These are phyloP conservation scores for Ictalurus furcatus DNA, from an alignment of 2,113 vertebrate genomes.

Conservation along the genomic window DNA sequence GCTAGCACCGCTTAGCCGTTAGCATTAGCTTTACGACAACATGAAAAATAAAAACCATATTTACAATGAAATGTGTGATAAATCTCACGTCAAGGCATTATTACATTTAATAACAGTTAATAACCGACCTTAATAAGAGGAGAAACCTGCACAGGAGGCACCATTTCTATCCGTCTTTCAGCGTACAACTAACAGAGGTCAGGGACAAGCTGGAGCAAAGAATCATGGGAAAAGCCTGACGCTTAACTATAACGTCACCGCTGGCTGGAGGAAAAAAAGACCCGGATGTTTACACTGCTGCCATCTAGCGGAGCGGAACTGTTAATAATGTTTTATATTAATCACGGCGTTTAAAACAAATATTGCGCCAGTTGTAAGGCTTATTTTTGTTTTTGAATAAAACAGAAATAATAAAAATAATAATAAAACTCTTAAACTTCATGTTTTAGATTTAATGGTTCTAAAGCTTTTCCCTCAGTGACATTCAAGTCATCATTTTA, in stretches of 20 bases:
- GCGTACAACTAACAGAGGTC: conserved; percentile 64
- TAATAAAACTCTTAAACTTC: too few species aligned
- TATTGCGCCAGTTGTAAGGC: too few species aligned
- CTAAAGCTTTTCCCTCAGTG: too few species aligned
- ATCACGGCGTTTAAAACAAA: too few species aligned
- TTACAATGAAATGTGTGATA: too few species aligned
- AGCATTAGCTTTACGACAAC: neutral
- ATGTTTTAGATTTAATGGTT: too few species aligned
- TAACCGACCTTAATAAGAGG: conserved; percentile 86
- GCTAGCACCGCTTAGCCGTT: neutral
- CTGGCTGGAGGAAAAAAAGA: neutral
- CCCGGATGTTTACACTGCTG: neutral
- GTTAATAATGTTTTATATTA: neutral
- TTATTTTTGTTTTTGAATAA: too few species aligned
- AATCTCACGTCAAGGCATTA: rapidly evolving
- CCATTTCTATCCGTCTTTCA: conserved; percentile 67
- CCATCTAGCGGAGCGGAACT: neutral
- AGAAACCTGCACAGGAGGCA: conserved; percentile 85
- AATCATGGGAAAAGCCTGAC: neutral
- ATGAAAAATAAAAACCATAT: too few species aligned
- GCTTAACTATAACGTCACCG: neutral
- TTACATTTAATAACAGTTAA: conserved; percentile 49
- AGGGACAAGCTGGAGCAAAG: conserved; percentile 1
- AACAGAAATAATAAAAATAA: too few species aligned
- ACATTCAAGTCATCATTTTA: too few species aligned